phyloP scores from a whole-genome alignment of 2,888 invertebrate genomes.

The Xanthia togata region DNA sequence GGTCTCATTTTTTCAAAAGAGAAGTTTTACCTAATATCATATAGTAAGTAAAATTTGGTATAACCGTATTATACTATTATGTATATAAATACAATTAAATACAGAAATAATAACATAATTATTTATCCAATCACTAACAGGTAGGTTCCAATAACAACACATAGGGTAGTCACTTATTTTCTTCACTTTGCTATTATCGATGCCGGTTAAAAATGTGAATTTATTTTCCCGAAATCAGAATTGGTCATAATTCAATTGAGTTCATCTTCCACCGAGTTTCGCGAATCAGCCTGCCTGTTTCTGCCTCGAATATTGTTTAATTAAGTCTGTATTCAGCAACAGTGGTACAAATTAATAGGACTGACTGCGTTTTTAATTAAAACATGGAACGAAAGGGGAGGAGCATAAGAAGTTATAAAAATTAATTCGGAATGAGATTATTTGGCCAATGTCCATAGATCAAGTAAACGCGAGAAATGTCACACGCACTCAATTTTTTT shows the following conservation, averaged over 20 bases:
- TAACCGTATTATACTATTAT: neutral
- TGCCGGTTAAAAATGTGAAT: neutral
- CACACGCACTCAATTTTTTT: too few species aligned
- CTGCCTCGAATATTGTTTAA: conserved; percentile 8
- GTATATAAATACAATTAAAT: neutral
- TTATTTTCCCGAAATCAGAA: neutral
- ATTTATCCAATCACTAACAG: neutral
- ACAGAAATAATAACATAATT: neutral
- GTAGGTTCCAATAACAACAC: too few species aligned
- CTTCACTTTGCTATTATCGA: neutral
- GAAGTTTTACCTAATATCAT: too few species aligned
- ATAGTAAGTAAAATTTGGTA: neutral
- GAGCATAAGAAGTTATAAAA: neutral
- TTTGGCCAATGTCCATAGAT: neutral
- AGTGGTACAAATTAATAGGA: neutral
- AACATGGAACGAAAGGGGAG: neutral
- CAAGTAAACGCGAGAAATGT: neutral
- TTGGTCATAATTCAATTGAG: conserved; percentile 1
- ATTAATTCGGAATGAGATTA: neutral
- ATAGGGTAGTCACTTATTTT: neutral
- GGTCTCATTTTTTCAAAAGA: neutral
- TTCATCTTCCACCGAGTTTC: neutral
- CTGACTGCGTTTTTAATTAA: neutral
- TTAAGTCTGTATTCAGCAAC: conserved; percentile 14
- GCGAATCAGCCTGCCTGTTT: conserved; percentile 3